phyloP scores from a whole-genome alignment of 2,797 vertebrate genomes.

The Oophaga sylvatica region DNA sequence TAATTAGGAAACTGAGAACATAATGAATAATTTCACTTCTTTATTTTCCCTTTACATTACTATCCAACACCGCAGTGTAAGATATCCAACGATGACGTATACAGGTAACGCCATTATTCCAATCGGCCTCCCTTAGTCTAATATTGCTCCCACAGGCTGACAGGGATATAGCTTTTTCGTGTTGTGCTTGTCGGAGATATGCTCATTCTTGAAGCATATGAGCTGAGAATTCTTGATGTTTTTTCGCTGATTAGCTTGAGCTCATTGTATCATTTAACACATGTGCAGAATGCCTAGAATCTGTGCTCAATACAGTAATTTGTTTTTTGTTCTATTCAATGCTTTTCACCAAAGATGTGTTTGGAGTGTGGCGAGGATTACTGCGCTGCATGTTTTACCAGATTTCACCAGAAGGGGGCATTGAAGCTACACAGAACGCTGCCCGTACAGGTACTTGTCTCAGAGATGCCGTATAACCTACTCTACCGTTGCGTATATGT shows the following conservation, averaged over 20 bases:
- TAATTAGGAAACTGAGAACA: background rate
- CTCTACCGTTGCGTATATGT: background rate
- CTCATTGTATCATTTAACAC: constrained; percentile 41
- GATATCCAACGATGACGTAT: background rate
- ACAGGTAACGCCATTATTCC: background rate
- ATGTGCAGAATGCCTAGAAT: constrained; percentile 34
- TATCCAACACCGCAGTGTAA: background rate
- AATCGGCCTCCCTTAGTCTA: background rate
- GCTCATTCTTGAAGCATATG: background rate
- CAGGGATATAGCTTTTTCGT: background rate
- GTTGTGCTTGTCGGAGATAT: background rate
- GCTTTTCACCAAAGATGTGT: constrained; percentile 73
- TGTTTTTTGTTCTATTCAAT: constrained; percentile 54
- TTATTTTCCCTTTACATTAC: background rate
- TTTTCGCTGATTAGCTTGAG: constrained; percentile 1
- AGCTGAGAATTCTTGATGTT: constrained; percentile 11
- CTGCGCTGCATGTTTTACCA: constrained; percentile 81
- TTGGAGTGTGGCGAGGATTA: constrained; percentile 83
- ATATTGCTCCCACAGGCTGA: background rate
- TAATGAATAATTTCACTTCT: background rate
- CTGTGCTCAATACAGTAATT: constrained; percentile 52
- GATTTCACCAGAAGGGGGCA: constrained; percentile 88
- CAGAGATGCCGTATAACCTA: background rate
- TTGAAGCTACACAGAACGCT: constrained; percentile 82
- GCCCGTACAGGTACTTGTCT: constrained; percentile 44